These are phyloP conservation scores for Anarrhichthys ocellatus DNA, from an alignment of 2,113 vertebrate genomes.

Conservation along the genomic window DNA sequence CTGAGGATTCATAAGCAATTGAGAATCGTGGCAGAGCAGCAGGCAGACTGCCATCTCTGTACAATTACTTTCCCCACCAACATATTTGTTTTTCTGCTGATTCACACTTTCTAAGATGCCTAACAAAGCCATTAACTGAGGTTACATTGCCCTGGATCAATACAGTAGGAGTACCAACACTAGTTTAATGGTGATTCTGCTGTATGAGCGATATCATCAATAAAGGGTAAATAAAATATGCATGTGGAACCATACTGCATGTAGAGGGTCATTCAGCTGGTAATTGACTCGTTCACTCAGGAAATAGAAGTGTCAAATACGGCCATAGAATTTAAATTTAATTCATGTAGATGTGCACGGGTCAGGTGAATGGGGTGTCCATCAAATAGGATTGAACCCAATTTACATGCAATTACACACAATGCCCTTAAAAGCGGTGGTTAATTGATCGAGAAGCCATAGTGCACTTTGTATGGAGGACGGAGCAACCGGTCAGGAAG, in stretches of 20 bases:
- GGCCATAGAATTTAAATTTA: slow-evolving; percentile 37
- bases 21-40: slow-evolving; percentile 57
- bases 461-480: slow-evolving; percentile 11
- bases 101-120: slow-evolving; percentile 64
- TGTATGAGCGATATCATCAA: slow-evolving; percentile 44
- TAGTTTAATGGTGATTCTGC: slow-evolving; percentile 62
- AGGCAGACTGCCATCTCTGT: slow-evolving; percentile 8
- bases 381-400: slow-evolving; percentile 50
- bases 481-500: neutral
- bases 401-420: slow-evolving; percentile 64
- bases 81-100: slow-evolving; percentile 74
- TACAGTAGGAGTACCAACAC: slow-evolving; percentile 56
- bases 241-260: slow-evolving; percentile 15
- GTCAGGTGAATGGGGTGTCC: slow-evolving; percentile 42
- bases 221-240: slow-evolving; percentile 65
- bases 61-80: slow-evolving; percentile 60
- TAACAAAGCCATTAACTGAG: slow-evolving; percentile 70
- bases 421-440: slow-evolving; percentile 28
- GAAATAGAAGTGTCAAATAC: slow-evolving; percentile 39
- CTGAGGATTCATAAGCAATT: slow-evolving; percentile 80
- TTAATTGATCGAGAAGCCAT: slow-evolving; percentile 56
- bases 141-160: slow-evolving; percentile 69
- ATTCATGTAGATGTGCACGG: slow-evolving; percentile 40
- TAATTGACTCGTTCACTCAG: slow-evolving; percentile 46
- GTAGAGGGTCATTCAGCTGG: slow-evolving; percentile 22